These are phyloP conservation scores for Poecilia latipinna DNA, from an alignment of 2,113 vertebrate species.

Conservation along the genomic window DNA sequence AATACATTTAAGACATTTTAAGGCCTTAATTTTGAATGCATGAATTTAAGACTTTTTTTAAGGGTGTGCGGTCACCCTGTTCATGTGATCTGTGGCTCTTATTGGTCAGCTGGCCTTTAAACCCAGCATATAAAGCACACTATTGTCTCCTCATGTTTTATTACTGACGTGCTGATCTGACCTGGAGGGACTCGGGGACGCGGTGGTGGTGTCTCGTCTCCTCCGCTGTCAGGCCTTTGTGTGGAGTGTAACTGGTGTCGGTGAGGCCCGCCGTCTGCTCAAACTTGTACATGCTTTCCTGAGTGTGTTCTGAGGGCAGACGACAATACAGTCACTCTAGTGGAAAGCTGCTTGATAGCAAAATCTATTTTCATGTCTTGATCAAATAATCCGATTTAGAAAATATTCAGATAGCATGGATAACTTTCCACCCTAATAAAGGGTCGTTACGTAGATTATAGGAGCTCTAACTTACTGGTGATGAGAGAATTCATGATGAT, in stretches of 20 bases:
- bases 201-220: conserved; percentile 90
- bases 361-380: background rate
- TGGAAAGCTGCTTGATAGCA: background rate
- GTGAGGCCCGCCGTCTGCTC: conserved; percentile 92
- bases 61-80: too few relatives aligned
- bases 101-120: too few relatives aligned
- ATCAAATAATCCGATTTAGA: background rate
- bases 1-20: too few relatives aligned
- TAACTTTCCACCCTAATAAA: background rate
- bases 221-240: conserved; percentile 94
- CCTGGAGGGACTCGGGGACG: conserved; percentile 90
- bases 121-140: too few relatives aligned
- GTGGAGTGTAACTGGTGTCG: conserved; percentile 92
- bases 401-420: background rate
- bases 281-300: conserved; percentile 93
- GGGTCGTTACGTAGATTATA: background rate
- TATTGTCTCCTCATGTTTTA: too few relatives aligned
- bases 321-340: background rate
- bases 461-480: conserved; percentile 85
- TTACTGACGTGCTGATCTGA: conserved; percentile 62
- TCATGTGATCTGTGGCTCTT: too few relatives aligned
- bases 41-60: too few relatives aligned
- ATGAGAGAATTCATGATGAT: conserved; percentile 93
- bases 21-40: too few relatives aligned
- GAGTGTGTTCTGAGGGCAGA: conserved; percentile 86